Conservation (phyloP, 2,888 invertebrate genomes). For the Amphipoea lucens region DNA sequence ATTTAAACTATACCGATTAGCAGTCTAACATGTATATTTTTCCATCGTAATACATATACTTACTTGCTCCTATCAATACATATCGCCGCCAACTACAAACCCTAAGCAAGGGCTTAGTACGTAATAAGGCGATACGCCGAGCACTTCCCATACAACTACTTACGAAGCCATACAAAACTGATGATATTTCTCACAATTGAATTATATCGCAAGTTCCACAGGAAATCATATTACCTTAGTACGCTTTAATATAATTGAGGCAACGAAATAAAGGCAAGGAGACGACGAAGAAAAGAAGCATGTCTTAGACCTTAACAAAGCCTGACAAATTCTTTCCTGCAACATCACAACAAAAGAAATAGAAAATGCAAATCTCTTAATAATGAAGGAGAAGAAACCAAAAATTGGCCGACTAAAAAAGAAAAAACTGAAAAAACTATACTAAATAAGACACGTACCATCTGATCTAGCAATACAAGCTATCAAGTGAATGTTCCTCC, state of each 20-base stretch:
- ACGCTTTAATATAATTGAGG: not conserved
- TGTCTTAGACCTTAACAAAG: not conserved
- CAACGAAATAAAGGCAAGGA: not conserved
- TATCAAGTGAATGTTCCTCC: slow-evolving; percentile 19
- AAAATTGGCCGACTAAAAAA: not conserved
- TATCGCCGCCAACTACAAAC: slow-evolving; percentile 5
- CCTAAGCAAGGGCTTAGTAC: slow-evolving; percentile 36
- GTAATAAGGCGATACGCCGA: slow-evolving; percentile 42
- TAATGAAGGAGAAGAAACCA: not conserved
- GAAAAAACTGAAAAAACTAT: not conserved
- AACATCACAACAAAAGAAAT: not conserved
- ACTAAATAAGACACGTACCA: not conserved
- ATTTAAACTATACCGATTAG: not conserved
- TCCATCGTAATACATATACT: no score
- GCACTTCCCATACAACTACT: slow-evolving; percentile 56
- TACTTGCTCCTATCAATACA: not conserved
- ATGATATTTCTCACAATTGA: slow-evolving; percentile 60
- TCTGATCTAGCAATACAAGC: not conserved
- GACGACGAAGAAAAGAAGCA: not conserved
- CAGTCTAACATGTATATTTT: not conserved
- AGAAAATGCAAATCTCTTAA: no score
- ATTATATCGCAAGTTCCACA: slow-evolving; percentile 47
- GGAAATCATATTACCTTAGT: slow-evolving; percentile 50
- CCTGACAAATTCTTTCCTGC: not conserved
- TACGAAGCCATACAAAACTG: slow-evolving; percentile 52